A percentile compares a stretch with the other conserved stretches of the same genome.
phyloP scores from a whole-genome alignment of 2,113 vertebrate genomes.

The Phrynosoma platyrhinos region DNA sequence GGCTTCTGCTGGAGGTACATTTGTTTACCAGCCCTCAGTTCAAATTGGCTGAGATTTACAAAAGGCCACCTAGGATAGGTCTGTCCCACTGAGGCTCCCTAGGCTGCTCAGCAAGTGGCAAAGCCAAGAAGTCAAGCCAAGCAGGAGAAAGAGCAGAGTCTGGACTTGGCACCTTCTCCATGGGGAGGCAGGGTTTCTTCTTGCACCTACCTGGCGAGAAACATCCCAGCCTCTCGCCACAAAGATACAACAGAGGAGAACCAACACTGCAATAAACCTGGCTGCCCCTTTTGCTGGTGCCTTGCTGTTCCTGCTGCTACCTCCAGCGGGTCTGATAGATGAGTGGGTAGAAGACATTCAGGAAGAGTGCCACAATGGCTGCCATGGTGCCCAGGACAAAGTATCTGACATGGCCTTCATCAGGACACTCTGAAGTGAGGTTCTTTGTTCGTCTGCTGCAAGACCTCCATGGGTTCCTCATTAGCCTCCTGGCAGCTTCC shows the following conservation, averaged over 20 bases:
- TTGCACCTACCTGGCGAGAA: background rate
- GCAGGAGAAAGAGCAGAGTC: background rate
- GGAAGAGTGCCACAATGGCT: conserved; percentile 88
- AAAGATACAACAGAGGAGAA: background rate
- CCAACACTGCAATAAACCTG: conserved; percentile 31
- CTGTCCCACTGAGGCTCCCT: background rate
- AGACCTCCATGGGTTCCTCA: conserved; percentile 72
- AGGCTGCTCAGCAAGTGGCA: background rate
- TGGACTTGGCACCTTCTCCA: background rate
- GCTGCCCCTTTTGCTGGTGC: background rate
- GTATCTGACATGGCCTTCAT: conserved; percentile 89
- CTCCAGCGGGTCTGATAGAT: conserved; percentile 84
- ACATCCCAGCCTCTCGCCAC: conserved; percentile 14
- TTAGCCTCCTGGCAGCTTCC: conserved; percentile 74
- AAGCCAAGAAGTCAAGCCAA: background rate
- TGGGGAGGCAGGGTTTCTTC: conserved; percentile 32
- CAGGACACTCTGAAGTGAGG: conserved; percentile 80
- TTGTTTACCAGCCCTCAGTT: background rate
- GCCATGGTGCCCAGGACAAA: conserved; percentile 91
- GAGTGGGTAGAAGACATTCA: conserved; percentile 91
- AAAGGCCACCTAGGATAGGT: background rate
- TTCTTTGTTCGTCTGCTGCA: conserved; percentile 71
- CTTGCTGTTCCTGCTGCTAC: conserved; percentile 67
- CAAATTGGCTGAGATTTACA: background rate
- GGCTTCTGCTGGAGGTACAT: background rate